phyloP scores from a whole-genome alignment of 2,113 vertebrate species.

The Alces alces region DNA sequence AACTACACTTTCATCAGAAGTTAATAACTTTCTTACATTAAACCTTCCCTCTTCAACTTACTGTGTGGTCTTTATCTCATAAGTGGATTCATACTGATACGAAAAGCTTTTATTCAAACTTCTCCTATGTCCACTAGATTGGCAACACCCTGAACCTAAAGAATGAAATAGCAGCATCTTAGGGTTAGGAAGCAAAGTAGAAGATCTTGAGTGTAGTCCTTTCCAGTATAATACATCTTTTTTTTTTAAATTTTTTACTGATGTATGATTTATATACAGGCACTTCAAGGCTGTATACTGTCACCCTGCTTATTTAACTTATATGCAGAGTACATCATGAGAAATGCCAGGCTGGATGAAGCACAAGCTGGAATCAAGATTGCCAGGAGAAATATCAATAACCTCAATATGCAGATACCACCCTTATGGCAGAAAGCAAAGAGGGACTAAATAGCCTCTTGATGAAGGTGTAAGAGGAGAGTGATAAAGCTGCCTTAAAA shows the following conservation, averaged over 20 bases:
- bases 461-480: not conserved
- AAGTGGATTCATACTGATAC: not conserved
- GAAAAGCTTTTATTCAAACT: not conserved
- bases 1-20: not conserved
- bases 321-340: not conserved
- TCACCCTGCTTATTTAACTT: not conserved
- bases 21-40: not conserved
- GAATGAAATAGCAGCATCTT: not conserved
- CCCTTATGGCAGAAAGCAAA: not conserved
- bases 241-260: not conserved
- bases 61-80: not conserved
- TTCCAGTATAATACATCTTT: not conserved
- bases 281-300: not conserved
- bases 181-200: not conserved
- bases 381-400: not conserved
- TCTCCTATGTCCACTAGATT: not conserved
- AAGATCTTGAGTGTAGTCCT: not conserved
- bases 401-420: not conserved
- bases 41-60: not conserved
- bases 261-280: not conserved
- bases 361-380: not conserved
- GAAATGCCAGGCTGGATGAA: not conserved
- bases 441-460: not conserved
- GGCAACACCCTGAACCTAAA: not conserved
- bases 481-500: not conserved